Conservation (phyloP, 2,888 invertebrate genomes). For the Sphinx pinastri region DNA sequence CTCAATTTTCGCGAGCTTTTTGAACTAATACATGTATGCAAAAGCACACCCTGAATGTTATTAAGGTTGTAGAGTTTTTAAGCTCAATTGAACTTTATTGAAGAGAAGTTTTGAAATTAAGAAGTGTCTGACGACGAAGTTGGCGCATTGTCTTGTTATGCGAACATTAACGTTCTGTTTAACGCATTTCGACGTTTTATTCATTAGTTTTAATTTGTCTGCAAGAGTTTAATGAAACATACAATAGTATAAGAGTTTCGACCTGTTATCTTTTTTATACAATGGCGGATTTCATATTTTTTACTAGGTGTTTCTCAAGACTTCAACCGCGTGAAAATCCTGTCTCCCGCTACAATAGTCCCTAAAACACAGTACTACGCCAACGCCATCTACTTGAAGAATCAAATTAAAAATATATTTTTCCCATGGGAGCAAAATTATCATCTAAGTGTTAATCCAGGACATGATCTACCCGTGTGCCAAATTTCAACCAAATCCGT, state of each 20-base stretch:
- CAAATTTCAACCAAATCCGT: no score
- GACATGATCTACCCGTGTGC: no score
- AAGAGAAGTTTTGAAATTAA: conserved; percentile 33
- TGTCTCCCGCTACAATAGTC: no score
- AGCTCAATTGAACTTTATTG: conserved; percentile 36
- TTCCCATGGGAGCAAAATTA: no score
- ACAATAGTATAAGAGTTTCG: background rate
- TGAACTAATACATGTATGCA: conserved; percentile 51
- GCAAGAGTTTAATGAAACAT: background rate
- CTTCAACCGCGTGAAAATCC: no score
- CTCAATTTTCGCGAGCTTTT: conserved; percentile 57
- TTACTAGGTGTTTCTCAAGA: no score
- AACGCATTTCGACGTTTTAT: conserved; percentile 11
- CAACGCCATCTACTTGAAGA: no score
- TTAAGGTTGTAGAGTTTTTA: conserved; percentile 45
- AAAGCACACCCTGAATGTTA: conserved; percentile 47
- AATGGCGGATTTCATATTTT: no score
- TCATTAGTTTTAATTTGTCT: conserved; percentile 12
- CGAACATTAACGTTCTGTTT: conserved; percentile 14
- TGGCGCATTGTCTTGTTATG: conserved; percentile 4
- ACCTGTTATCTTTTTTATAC: background rate
- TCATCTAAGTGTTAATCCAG: no score
- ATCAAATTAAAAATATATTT: no score
- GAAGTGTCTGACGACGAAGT: conserved; percentile 32
- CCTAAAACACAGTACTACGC: no score